These are phyloP conservation scores for Apistogramma diplotaenia DNA, from an alignment of 2,113 vertebrate genomes.

Conservation along the genomic window DNA sequence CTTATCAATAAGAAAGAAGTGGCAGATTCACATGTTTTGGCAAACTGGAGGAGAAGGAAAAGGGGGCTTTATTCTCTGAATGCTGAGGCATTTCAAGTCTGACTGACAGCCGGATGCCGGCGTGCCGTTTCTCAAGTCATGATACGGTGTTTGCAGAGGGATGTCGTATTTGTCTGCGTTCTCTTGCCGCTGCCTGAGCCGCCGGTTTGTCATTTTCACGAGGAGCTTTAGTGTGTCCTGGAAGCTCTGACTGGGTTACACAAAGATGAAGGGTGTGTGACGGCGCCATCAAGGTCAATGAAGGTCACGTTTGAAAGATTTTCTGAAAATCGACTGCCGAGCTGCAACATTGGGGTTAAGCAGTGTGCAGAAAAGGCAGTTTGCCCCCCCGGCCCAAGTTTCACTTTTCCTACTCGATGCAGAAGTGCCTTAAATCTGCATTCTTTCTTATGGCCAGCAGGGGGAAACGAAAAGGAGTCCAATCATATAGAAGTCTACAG, in stretches of 20 bases:
- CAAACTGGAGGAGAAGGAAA: slow-evolving; percentile 17
- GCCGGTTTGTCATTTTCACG: slow-evolving; percentile 27
- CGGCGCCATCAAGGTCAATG: background rate
- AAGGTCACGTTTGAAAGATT: slow-evolving; percentile 13
- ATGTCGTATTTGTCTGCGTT: slow-evolving; percentile 35
- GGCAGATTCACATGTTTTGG: slow-evolving; percentile 50
- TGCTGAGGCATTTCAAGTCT: slow-evolving; percentile 25
- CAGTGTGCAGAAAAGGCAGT: background rate
- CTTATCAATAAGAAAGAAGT: slow-evolving; percentile 59
- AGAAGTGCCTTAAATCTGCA: background rate
- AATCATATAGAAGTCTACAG: background rate
- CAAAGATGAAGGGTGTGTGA: slow-evolving; percentile 25
- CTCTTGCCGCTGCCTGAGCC: slow-evolving; percentile 26
- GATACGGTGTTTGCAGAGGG: slow-evolving; percentile 24
- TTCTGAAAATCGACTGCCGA: background rate
- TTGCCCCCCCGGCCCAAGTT: background rate
- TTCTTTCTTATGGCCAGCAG: background rate
- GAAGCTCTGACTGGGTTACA: slow-evolving; percentile 5
- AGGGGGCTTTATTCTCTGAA: slow-evolving; percentile 3
- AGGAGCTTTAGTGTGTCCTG: slow-evolving; percentile 31
- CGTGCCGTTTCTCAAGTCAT: slow-evolving; percentile 8
- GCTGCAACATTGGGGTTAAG: background rate
- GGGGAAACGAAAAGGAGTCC: background rate
- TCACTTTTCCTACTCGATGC: background rate
- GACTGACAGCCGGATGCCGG: slow-evolving; percentile 52